Percentiles rank a stretch among this genome's conserved stretches.
phyloP scores from a whole-genome alignment of 2,113 vertebrate genomes.

The Tympanuchus pallidicinctus region DNA sequence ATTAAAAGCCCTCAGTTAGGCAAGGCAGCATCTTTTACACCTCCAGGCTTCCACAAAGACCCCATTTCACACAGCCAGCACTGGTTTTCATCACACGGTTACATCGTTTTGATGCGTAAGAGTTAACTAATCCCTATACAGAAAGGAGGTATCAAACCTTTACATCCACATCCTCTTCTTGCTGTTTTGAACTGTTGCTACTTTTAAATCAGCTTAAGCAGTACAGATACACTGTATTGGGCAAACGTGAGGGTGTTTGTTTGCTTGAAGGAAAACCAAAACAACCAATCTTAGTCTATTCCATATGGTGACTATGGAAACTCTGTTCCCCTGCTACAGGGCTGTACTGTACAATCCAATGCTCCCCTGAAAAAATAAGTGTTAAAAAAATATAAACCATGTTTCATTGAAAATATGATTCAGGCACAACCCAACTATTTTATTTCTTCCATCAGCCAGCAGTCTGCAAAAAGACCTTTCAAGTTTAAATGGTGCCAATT shows the following conservation, averaged over 20 bases:
- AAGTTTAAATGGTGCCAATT: neutral
- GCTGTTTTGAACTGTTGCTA: neutral
- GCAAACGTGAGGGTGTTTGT: neutral
- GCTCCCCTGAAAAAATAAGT: neutral
- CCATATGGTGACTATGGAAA: slow-evolving; percentile 24
- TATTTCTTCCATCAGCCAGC: neutral
- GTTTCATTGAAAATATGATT: neutral
- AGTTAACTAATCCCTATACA: slow-evolving; percentile 32
- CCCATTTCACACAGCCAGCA: neutral
- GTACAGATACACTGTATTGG: neutral
- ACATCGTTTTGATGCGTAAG: neutral
- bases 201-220: neutral
- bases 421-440: neutral
- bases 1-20: neutral
- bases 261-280: slow-evolving; percentile 19
- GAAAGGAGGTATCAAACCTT: slow-evolving; percentile 28
- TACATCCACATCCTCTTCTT: neutral
- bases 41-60: neutral
- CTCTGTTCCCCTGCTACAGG: neutral
- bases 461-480: neutral
- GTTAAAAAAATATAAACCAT: fast-evolving
- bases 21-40: neutral
- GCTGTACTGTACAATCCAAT: neutral
- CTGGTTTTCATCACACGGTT: neutral
- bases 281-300: slow-evolving; percentile 21